Conservation (phyloP, 2,113 vertebrate genomes). For the Mesocricetus auratus region DNA sequence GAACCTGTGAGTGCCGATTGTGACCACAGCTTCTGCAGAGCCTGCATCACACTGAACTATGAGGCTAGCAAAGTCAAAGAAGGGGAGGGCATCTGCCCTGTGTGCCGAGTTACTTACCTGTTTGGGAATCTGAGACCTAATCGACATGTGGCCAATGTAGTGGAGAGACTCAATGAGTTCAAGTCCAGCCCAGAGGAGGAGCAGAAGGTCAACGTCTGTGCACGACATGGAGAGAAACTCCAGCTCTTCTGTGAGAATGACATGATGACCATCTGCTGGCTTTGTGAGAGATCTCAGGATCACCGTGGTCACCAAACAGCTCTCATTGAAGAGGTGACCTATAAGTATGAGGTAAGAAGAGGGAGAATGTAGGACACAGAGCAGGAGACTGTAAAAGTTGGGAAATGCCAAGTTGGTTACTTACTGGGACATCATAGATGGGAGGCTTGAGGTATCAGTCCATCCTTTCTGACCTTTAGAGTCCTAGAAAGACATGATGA, state of each 20-base stretch:
- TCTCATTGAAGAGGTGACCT: constrained; percentile 85
- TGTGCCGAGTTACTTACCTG: not conserved
- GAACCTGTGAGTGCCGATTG: constrained; percentile 46
- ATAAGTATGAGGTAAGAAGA: constrained; percentile 86
- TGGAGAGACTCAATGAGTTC: constrained; percentile 85
- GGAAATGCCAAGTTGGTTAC: no score
- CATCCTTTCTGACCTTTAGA: not conserved
- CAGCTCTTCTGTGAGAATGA: constrained; percentile 90
- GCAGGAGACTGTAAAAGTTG: not conserved
- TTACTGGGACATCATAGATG: no score
- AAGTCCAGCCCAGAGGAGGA: not conserved
- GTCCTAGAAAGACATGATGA: not conserved
- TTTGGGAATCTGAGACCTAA: not conserved
- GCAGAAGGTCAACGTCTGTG: constrained; percentile 76
- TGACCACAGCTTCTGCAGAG: constrained; percentile 69
- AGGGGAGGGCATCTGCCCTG: constrained; percentile 41
- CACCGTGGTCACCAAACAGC: constrained; percentile 88
- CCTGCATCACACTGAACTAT: constrained; percentile 39
- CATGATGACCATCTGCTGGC: constrained; percentile 87
- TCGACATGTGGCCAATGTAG: constrained; percentile 85
- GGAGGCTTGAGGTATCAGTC: no score
- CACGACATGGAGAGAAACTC: constrained; percentile 88
- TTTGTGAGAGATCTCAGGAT: constrained; percentile 88
- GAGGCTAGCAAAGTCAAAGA: not conserved
- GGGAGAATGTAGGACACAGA: no score